Conservation (phyloP, 2,888 invertebrate species). For the Pachymerium ferrugineum region DNA sequence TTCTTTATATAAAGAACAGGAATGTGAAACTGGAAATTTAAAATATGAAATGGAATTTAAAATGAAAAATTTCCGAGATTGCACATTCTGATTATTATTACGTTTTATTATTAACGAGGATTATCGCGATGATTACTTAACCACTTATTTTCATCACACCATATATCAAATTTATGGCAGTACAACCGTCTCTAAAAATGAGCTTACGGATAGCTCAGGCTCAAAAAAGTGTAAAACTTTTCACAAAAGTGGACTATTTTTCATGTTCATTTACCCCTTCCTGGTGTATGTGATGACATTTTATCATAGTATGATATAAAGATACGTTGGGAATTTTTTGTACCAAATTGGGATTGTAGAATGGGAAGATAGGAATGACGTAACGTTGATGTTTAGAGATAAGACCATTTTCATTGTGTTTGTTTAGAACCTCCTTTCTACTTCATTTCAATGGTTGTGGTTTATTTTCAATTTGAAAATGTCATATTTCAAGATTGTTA, state of each 20-base stretch:
- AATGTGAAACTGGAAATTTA: background rate
- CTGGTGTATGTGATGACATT: constrained; percentile 3
- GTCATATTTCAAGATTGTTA: background rate
- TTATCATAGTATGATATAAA: background rate
- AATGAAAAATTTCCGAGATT: no score
- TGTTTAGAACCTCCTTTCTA: background rate
- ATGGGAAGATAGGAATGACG: background rate
- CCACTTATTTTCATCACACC: background rate
- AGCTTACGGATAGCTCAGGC: background rate
- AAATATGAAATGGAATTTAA: no score
- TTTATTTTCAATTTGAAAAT: no score
- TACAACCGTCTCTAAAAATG: background rate
- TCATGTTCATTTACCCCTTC: constrained; percentile 8
- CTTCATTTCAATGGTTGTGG: background rate
- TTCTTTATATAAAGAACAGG: background rate
- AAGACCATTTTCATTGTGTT: background rate
- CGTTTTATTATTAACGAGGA: no score
- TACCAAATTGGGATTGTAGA: constrained; percentile 8
- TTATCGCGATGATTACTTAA: background rate
- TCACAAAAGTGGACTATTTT: constrained; percentile 2
- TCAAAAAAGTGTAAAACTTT: background rate
- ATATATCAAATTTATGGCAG: background rate
- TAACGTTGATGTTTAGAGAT: constrained; percentile 13
- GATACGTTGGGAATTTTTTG: constrained; percentile 7
- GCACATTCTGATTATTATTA: background rate